Conservation (phyloP, 2,888 invertebrate species). For the Zelleria hepariella region DNA sequence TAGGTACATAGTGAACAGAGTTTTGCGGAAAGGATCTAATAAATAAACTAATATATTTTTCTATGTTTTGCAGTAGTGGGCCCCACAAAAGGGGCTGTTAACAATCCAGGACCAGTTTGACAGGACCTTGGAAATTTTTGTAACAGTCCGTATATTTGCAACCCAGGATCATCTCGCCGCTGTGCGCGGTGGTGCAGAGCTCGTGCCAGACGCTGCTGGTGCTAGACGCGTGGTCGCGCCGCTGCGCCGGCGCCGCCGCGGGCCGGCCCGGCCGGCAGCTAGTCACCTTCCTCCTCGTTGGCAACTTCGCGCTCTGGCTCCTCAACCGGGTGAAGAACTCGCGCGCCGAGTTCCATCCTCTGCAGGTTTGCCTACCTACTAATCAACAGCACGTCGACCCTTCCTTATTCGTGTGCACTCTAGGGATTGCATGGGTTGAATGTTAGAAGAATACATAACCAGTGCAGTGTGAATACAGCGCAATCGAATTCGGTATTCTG, state of each 20-base stretch:
- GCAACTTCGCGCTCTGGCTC: constrained; percentile 78
- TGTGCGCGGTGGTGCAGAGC: constrained; percentile 74
- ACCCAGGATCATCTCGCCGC: constrained; percentile 54
- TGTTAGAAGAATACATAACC: too few relatives aligned
- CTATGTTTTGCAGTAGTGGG: background rate
- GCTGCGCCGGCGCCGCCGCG: constrained; percentile 59
- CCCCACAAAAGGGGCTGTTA: background rate
- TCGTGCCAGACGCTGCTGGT: constrained; percentile 75
- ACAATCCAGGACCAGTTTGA: background rate
- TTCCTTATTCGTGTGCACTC: too few relatives aligned
- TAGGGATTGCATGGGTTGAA: too few relatives aligned
- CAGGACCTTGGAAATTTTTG: background rate
- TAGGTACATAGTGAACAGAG: too few relatives aligned
- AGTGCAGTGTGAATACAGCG: too few relatives aligned
- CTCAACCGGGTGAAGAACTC: constrained; percentile 78
- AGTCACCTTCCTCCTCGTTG: constrained; percentile 77
- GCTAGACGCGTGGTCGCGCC: constrained; percentile 69
- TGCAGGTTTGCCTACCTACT: constrained; percentile 50
- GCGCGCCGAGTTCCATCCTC: constrained; percentile 76
- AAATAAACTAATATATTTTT: too few relatives aligned
- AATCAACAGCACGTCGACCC: too few relatives aligned
- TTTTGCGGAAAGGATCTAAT: too few relatives aligned
- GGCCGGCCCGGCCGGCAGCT: constrained; percentile 75
- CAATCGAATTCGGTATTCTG: too few relatives aligned
- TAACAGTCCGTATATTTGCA: background rate